phyloP scores from a whole-genome alignment of 2,888 invertebrate species.

The Alentia gelatinosa region DNA sequence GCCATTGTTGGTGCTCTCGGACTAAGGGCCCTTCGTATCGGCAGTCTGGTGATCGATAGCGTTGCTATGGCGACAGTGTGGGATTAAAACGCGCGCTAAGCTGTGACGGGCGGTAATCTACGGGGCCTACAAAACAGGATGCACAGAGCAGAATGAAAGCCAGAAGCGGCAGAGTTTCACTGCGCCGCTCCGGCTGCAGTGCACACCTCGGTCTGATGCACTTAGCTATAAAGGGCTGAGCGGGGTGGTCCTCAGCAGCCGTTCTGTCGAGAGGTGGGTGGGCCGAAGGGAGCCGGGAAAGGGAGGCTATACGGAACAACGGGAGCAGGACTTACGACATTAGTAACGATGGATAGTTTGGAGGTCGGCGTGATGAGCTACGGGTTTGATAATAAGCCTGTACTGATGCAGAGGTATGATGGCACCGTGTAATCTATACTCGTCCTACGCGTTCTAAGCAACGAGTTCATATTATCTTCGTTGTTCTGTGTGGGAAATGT shows the following conservation, averaged over 20 bases:
- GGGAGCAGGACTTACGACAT: too few relatives aligned
- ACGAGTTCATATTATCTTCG: too few relatives aligned
- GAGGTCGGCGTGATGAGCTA: too few relatives aligned
- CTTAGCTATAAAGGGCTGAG: too few relatives aligned
- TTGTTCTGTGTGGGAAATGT: too few relatives aligned
- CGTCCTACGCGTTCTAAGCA: too few relatives aligned
- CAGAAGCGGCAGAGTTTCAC: neutral
- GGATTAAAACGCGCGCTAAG: conserved; percentile 16
- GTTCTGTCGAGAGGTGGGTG: neutral
- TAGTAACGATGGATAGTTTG: too few relatives aligned
- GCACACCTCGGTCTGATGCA: too few relatives aligned
- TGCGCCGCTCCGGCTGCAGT: too few relatives aligned
- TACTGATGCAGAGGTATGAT: neutral
- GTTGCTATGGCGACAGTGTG: neutral
- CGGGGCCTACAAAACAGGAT: neutral
- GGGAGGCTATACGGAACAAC: too few relatives aligned
- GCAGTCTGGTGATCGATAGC: neutral
- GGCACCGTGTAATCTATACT: too few relatives aligned
- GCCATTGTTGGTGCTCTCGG: neutral
- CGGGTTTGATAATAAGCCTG: neutral
- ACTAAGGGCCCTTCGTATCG: neutral
- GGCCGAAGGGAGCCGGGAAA: neutral
- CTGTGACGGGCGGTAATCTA: neutral
- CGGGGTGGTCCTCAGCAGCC: neutral
- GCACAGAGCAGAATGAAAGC: neutral